Base-by-base conservation (phyloP, 2,797 vertebrate species). In the Poecilia wingei region DNA sequence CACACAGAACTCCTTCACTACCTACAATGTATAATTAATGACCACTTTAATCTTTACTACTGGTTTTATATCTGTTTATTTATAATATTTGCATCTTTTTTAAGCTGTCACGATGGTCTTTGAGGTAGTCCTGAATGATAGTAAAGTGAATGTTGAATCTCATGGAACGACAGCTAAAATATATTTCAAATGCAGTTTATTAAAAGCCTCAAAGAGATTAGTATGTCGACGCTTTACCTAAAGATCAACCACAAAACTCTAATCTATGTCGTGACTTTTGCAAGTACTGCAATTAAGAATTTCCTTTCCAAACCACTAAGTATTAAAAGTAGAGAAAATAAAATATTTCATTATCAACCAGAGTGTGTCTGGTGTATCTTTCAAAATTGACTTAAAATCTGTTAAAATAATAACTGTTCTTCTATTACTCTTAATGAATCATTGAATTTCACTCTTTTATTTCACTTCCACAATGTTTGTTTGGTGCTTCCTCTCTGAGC, bases 401-500 rank as follows among this genome's bases (percentile, higher is more conserved):
- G 8, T 22, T 10, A n/a, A 25, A 61, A 12, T 69, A 43, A n/a
- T 51, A 51, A 22, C 20, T 53, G 2, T 53, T 53, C 7, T 25
- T 53, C 22, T 53, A 9, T 22, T 53, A 53, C 20, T 9, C 49
- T 51, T 20, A 51, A 51, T 22, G 49, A 16, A 28, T 57, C 9
- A 18, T 22, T 73, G 0, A 72, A 33, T 28, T 57, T 12, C 5
- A 22, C 12, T 70, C 68, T 12, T 46, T 25, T 28, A 70, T 57
- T 53, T 53, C 51, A 53, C 8, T 53, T 53, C 46, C 1, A 16
- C 45, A 3, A 46, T 20, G n/a, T 8, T 43, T 77, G 31, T 43
- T 9, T 66, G 9, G 18, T 39, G 82, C 41, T 43, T 74, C 41
- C 25, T 7, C 14, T 73, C 71, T 88, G 64, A 78, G 77, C 92